Evolutionary conservation across 2,797 vertebrate species (phyloP), one percentile per base, ranked within the genome.

Genomic region (Columba guinea): DNA sequence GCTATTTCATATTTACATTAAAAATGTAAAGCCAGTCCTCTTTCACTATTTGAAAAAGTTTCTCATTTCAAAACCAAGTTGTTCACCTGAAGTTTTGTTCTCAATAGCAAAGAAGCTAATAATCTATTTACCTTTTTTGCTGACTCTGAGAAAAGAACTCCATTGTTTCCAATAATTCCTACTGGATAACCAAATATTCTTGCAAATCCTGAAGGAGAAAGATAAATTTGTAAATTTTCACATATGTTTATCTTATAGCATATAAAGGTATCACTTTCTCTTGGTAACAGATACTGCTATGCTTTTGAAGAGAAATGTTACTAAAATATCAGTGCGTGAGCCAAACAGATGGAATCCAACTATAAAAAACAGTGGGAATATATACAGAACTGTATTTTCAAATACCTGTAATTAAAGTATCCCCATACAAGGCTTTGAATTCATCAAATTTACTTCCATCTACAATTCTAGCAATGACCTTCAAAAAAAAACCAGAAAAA

Each of bases 401-500:
- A 69, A 74, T 97, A 99, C 99, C 99, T 98, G 99, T 99, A 81
- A 99, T 97, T 84, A 99, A 98, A 7, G 99, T 99, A 97, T 99
- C 99, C 94, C 99, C 99, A 93, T 99, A 99, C 49, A 99, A 98
- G 46, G 99, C 99, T 96, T 99, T 99, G 98, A 99, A 99, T 97
- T 99, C 99, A 93, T 98, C 98, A 97, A 99, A 99, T 98, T 98
- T 99, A 98, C 99, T 99, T 97, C 99, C 99, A n/a, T 99, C 99
- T 70, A 99, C 99, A 78, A 99, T 97, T 98, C 99, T 98, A 93
- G 99, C 99, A 65, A 99, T 99, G 79, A 99, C 99, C 99, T 99
- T 96, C 56, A 95, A 93, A 68, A 97, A 97, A 97, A 46, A 90
- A 68, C 95, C 39, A 92, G 65, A 92, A 74, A 92, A 71, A 51